Evolutionary conservation across 2,113 vertebrate genomes (phyloP).

Genomic region (Origma solitaria): DNA sequence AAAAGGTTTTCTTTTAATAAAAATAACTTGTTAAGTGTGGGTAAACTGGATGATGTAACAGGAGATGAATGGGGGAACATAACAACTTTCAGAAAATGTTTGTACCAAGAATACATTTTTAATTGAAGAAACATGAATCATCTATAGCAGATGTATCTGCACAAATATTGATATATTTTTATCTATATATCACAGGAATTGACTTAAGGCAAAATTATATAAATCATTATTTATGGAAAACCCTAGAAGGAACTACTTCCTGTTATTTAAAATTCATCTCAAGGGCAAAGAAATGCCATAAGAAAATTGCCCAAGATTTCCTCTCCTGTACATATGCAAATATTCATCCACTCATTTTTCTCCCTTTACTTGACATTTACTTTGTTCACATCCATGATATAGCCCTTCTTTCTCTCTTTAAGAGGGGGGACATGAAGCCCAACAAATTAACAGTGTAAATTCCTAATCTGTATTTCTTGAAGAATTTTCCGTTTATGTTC

Average conservation of each 20-base stretch:
- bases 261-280: constrained; percentile 27
- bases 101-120: neutral
- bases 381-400: neutral
- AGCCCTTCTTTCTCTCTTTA: neutral
- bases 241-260: neutral
- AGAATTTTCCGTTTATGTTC: neutral
- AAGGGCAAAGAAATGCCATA: neutral
- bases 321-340: neutral
- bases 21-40: neutral
- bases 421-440: neutral
- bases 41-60: neutral
- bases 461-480: neutral
- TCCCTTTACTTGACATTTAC: constrained; percentile 18
- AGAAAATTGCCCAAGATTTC: constrained; percentile 11
- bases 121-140: constrained; percentile 9
- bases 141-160: neutral
- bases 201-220: neutral
- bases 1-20: neutral
- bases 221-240: constrained; percentile 36
- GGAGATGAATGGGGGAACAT: neutral
- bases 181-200: constrained; percentile 1
- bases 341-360: constrained; percentile 21
- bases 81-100: neutral
- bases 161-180: constrained; percentile 36
- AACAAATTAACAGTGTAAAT: neutral